A percentile compares a stretch with the other conserved stretches of the same genome.
These are phyloP conservation scores for Blera fallax DNA, from an alignment of 2,888 invertebrate species.

Conservation along the genomic window DNA sequence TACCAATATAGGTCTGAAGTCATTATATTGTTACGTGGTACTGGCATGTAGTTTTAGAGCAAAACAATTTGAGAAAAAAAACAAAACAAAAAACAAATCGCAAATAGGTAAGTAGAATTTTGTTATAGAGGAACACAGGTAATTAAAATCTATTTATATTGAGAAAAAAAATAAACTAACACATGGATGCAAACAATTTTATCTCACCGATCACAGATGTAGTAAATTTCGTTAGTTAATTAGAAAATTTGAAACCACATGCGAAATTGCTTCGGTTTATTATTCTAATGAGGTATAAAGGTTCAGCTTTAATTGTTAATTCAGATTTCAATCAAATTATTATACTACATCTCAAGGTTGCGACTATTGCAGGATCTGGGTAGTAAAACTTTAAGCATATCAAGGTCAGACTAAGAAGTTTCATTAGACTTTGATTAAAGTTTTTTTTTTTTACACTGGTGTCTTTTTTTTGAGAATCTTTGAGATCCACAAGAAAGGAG, in stretches of 20 bases:
- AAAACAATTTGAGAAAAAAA: not conserved
- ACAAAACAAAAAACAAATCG: not conserved
- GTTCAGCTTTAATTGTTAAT: no score
- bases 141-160: not conserved
- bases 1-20: not conserved
- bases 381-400: no score
- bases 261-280: not conserved
- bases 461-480: no score
- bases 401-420: no score
- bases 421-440: no score
- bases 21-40: not conserved
- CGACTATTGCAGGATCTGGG: no score
- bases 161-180: not conserved
- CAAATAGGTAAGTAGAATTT: not conserved
- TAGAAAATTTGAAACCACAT: not conserved
- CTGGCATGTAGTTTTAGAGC: not conserved
- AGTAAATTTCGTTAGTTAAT: not conserved
- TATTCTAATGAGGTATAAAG: no score
- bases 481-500: no score
- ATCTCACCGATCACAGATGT: not conserved
- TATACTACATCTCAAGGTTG: no score
- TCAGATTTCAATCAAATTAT: no score
- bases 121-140: not conserved
- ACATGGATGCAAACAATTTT: not conserved
- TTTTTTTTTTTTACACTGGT: no score